Percentiles rank a stretch among this genome's conserved stretches.
Evolutionary conservation across 2,888 invertebrate species (phyloP).

Genomic region (Sarcophaga variegata): DNA sequence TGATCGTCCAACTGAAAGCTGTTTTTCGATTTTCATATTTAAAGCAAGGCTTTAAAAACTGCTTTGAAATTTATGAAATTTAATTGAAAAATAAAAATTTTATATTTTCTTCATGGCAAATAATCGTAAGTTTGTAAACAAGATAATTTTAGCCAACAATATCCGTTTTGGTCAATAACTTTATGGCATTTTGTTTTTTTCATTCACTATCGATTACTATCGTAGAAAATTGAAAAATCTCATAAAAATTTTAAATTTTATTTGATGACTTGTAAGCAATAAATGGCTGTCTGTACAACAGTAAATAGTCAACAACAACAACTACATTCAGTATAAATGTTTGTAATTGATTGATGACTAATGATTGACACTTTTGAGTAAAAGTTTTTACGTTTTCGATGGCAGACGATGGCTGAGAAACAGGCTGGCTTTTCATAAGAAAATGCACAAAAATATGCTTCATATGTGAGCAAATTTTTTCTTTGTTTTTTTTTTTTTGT

Average conservation of each 20-base stretch:
- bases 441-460: not conserved
- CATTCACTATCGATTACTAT: not conserved
- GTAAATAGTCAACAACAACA: not conserved
- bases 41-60: too few relatives aligned
- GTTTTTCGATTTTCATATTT: too few relatives aligned
- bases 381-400: conserved; percentile 28
- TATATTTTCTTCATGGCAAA: too few relatives aligned
- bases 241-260: not conserved
- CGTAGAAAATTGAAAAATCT: not conserved
- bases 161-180: not conserved
- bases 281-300: not conserved
- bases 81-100: too few relatives aligned
- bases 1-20: not conserved
- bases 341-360: conserved; percentile 29
- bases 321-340: not conserved
- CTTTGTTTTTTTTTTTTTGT: not conserved
- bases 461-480: conserved; percentile 1
- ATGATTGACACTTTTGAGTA: conserved; percentile 57
- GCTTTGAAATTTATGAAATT: too few relatives aligned
- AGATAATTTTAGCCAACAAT: not conserved
- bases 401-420: not conserved
- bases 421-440: not conserved
- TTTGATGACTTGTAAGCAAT: not conserved
- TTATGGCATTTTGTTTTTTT: not conserved
- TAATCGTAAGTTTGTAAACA: not conserved